phyloP scores from a whole-genome alignment of 2,797 vertebrate species.

The Ataeniobius toweri region DNA sequence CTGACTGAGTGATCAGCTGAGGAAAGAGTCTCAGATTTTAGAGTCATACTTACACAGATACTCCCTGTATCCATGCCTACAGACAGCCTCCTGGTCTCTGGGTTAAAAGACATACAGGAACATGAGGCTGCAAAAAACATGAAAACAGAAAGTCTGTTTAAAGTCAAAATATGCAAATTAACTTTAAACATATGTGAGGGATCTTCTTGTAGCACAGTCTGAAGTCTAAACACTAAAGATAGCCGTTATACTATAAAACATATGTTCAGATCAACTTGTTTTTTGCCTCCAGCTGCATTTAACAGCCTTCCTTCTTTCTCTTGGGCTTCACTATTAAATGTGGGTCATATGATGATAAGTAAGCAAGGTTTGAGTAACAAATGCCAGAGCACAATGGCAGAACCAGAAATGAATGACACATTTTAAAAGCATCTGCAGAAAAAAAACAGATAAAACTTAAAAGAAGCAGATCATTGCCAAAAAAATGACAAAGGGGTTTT shows the following conservation, averaged over 20 bases:
- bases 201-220: background rate
- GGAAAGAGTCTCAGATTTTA: background rate
- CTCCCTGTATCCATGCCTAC: slow-evolving; percentile 94
- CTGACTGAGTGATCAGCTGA: background rate
- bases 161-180: background rate
- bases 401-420: background rate
- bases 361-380: background rate
- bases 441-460: background rate
- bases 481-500: background rate
- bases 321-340: background rate
- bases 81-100: slow-evolving; percentile 95
- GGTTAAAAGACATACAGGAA: slow-evolving; percentile 98
- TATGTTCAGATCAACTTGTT: background rate
- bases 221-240: background rate
- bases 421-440: background rate
- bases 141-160: background rate
- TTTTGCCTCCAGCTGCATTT: background rate
- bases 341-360: background rate
- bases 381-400: background rate
- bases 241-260: background rate
- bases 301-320: background rate
- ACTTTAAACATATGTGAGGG: background rate
- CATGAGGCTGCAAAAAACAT: slow-evolving; percentile 85
- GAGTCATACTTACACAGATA: slow-evolving; percentile 88
- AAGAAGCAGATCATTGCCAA: background rate